Percentiles rank a stretch among this genome's conserved stretches.
These are phyloP conservation scores for Lamprotornis superbus DNA, from an alignment of 2,113 vertebrate genomes.

Conservation along the genomic window DNA sequence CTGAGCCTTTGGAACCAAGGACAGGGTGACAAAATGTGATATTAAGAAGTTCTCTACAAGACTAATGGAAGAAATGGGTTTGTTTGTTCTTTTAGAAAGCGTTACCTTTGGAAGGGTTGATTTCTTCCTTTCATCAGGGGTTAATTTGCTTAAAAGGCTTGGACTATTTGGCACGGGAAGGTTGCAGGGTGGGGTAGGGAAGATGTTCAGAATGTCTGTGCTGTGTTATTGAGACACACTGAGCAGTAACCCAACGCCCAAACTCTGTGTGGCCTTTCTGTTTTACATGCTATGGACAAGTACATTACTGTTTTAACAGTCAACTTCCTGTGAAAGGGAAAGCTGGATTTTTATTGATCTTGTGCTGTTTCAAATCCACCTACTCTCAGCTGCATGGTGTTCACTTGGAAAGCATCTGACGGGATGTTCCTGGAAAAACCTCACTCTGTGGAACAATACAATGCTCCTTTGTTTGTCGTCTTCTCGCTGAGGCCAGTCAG, in stretches of 20 bases:
- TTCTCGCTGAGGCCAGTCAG: constrained; percentile 25
- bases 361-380: constrained; percentile 41
- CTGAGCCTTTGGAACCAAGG: not conserved
- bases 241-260: constrained; percentile 3
- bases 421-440: constrained; percentile 59
- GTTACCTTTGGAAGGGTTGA: not conserved
- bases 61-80: not conserved
- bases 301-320: constrained; percentile 59
- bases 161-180: not conserved
- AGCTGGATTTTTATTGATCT: constrained; percentile 53
- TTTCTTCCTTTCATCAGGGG: not conserved
- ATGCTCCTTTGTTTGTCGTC: constrained; percentile 66
- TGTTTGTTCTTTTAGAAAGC: not conserved
- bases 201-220: constrained; percentile 16
- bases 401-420: constrained; percentile 52
- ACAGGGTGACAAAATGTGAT: not conserved
- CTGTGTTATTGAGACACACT: not conserved
- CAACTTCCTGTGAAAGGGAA: constrained; percentile 41
- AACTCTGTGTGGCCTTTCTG: constrained; percentile 51
- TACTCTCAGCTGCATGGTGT: constrained; percentile 54
- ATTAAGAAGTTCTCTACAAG: not conserved
- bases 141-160: not conserved
- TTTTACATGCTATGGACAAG: constrained; percentile 41
- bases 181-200: not conserved
- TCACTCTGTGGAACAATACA: constrained; percentile 5